A percentile compares a stretch with the other conserved stretches of the same genome.
phyloP scores from a whole-genome alignment of 1,140 invertebrate genomes.

The Uloborus diversus region DNA sequence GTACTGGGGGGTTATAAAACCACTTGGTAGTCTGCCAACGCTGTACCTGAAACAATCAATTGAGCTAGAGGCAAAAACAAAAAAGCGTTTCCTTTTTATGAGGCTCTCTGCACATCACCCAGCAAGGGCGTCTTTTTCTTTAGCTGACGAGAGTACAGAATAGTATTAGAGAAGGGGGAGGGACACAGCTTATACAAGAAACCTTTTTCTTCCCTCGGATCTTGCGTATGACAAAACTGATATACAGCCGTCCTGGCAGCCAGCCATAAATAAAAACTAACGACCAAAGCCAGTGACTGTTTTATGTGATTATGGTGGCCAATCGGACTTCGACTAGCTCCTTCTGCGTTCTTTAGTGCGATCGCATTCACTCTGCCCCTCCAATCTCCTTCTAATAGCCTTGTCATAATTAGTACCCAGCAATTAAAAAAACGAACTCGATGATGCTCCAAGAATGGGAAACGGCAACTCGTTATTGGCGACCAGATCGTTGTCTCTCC shows the following conservation, averaged over 20 bases:
- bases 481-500: not conserved
- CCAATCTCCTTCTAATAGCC: slow-evolving; percentile 34
- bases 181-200: slow-evolving; percentile 37
- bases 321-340: slow-evolving; percentile 24
- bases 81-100: slow-evolving; percentile 49
- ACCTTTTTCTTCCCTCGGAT: slow-evolving; percentile 38
- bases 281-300: slow-evolving; percentile 42
- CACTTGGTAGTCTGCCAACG: slow-evolving; percentile 50
- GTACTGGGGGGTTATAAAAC: slow-evolving; percentile 43
- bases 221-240: slow-evolving; percentile 56
- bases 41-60: slow-evolving; percentile 56
- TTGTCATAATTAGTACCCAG: slow-evolving; percentile 43
- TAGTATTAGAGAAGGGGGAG: slow-evolving; percentile 51
- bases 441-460: not conserved
- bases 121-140: slow-evolving; percentile 33
- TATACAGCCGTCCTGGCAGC: slow-evolving; percentile 46
- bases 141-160: not conserved
- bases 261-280: slow-evolving; percentile 56
- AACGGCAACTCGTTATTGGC: not conserved
- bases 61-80: slow-evolving; percentile 49
- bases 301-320: slow-evolving; percentile 42
- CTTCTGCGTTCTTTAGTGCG: not conserved
- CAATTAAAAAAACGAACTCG: slow-evolving; percentile 20
- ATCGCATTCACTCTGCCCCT: not conserved
- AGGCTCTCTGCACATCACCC: slow-evolving; percentile 29